Base-by-base conservation (phyloP, 2,113 vertebrate genomes). In the Rhipidura dahli region DNA sequence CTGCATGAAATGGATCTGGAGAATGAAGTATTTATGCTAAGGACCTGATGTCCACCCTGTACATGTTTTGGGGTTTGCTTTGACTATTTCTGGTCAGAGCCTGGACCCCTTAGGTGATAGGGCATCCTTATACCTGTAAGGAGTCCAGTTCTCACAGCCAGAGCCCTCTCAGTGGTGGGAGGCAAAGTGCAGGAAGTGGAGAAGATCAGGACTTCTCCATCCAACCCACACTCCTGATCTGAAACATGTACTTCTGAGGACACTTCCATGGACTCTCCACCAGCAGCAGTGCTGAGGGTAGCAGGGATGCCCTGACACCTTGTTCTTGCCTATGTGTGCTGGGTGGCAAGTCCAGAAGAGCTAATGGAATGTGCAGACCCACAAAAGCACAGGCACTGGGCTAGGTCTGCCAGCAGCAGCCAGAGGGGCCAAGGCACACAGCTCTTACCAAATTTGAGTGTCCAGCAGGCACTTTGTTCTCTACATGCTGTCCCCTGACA, bases 401-500 rank as follows among this genome's bases (percentile, higher is more conserved):
- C 24, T 50, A 17, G 20, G 12, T 68, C 53, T 89, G 26, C 39
- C 60, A 59, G 19, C 45, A 84, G 77, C 77, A 87, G 53, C 72
- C 3, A 1, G 45, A 42, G 40, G 14, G 19, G 15, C 21, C 22
- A 12, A 53, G 47, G 31, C 60, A 81, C 53, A 56, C 60, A 59
- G 5, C 20, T 31, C 14, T 39, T 23, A 20, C 28, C 1, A 2
- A 65, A 53, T 39, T 0, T 57, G 37, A n/a, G 42, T 18, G 26
- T n/a, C 31, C 23, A 16, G 31, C 0, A 2, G n/a, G 59, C 0
- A 1, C 37, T 63, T 57, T 19, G 14, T 7, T 73, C 22, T 20
- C 31, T 18, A 7, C 10, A 1, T 33, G 30, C n/a, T 78, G n/a
- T 53, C 21, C 47, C n/a, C 14, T 27, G 17, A 50, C 45, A 71